Evolutionary conservation across 1,140 invertebrate species (phyloP).

Genomic region (Cecropterus lyciades): DNA sequence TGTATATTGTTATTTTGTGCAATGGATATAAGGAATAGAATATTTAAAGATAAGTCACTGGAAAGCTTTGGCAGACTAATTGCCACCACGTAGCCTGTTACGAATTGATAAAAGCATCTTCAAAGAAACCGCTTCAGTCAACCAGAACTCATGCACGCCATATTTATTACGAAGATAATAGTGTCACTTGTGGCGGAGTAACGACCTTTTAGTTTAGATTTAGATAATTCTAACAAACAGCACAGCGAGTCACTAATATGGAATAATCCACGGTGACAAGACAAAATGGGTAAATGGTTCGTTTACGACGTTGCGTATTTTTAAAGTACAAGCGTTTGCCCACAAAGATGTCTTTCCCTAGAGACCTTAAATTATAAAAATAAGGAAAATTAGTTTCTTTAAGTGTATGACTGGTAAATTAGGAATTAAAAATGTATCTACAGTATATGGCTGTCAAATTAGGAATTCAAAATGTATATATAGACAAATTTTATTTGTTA

Average conservation of each 20-base stretch:
- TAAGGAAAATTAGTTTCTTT: no score
- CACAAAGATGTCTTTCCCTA: no score
- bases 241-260: conserved; percentile 10
- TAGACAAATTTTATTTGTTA: no score
- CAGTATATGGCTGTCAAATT: no score
- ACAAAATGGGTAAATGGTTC: background rate
- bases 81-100: conserved; percentile 32
- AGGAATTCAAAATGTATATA: no score
- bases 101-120: conserved; percentile 39
- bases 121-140: conserved; percentile 36
- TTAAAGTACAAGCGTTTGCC: no score
- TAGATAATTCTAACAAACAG: conserved; percentile 24
- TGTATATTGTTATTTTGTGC: no score
- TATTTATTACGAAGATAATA: conserved; percentile 42
- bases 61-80: conserved; percentile 29
- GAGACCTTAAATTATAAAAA: no score
- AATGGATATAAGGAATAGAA: background rate
- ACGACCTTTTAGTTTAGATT: conserved; percentile 25
- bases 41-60: conserved; percentile 12
- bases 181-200: conserved; percentile 30
- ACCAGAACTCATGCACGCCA: conserved; percentile 31
- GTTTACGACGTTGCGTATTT: no score
- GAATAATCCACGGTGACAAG: conserved; percentile 12
- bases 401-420: no score
- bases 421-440: no score